Percentiles rank a stretch among this genome's conserved stretches.
phyloP scores from a whole-genome alignment of 2,113 vertebrate genomes.

The Ammospiza nelsoni region DNA sequence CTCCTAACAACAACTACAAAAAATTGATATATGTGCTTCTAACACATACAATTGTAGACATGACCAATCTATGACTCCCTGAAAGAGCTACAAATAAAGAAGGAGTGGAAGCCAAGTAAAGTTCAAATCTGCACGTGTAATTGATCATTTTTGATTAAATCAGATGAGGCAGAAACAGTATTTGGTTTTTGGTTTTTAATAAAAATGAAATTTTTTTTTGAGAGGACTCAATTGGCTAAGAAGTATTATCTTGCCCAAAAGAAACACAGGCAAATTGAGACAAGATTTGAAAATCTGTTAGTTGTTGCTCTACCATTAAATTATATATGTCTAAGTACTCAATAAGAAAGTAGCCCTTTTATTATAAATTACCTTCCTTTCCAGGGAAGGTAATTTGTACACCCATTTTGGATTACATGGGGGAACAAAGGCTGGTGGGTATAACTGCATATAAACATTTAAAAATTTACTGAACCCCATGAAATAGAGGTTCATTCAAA shows the following conservation, averaged over 20 bases:
- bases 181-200: background rate
- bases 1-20: background rate
- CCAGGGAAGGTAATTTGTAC: background rate
- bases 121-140: background rate
- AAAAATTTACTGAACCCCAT: background rate
- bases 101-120: background rate
- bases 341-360: background rate
- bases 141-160: background rate
- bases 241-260: background rate
- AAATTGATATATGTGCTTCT: background rate
- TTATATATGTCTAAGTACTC: background rate
- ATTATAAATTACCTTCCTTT: background rate
- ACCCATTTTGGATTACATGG: background rate
- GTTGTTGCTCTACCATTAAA: background rate
- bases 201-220: background rate
- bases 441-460: background rate
- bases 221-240: background rate
- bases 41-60: background rate
- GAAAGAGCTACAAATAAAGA: background rate
- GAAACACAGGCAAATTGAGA: background rate
- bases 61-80: background rate
- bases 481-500: background rate
- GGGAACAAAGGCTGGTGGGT: background rate
- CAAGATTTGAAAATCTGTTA: background rate
- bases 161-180: background rate